Evolutionary conservation across 2,888 invertebrate genomes (phyloP), one percentile per base, ranked within the genome.

Genomic region (Orthosia gothica): DNA sequence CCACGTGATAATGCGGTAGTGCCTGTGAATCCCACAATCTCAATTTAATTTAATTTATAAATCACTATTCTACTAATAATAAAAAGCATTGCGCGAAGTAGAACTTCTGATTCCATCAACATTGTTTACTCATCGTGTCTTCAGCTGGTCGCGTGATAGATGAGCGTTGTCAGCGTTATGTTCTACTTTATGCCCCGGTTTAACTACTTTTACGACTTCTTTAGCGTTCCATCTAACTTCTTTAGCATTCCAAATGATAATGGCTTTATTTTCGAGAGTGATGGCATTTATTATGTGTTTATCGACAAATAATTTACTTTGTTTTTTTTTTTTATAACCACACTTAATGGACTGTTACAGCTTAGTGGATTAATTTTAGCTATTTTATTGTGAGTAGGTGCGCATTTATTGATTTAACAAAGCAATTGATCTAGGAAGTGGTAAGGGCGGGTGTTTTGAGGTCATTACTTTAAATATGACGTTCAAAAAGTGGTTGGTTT

Each of bases 81-180:
- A 3, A 55, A 16, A 40, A 7, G 0, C 1, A 15, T 45, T 12
- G 52, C 15, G 9, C 12, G 5, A 40, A 63, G 26, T 70, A 49
- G 32, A 18, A 50, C 82, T 80, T 70, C 79, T 80, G 71, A 50
- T 5, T 58, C 13, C 11, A 40, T n/a, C 12, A 32, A n/a, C 55
- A 40, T 20, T 0, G 2, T 20, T 9, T 0, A 49, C 20, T 15
- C 16, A 66, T 3, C 23, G 16, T 65, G 74, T 70, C 85, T 81
- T 76, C 64, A 32, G 62, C 70, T 58, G 75, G 50, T 75, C 50
- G 75, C 74, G 81, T 86, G 81, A 86, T 85, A 70, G 78, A 87
- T 73, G 86, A 82, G 70, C 70, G 65, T 73, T 70, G 71, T 71
- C 74, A 71, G 49, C 54, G 63, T 76, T 66, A 71, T 74, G 67